Evolutionary conservation across 2,888 invertebrate genomes (phyloP).

Genomic region (Eupithecia dodoneata): DNA sequence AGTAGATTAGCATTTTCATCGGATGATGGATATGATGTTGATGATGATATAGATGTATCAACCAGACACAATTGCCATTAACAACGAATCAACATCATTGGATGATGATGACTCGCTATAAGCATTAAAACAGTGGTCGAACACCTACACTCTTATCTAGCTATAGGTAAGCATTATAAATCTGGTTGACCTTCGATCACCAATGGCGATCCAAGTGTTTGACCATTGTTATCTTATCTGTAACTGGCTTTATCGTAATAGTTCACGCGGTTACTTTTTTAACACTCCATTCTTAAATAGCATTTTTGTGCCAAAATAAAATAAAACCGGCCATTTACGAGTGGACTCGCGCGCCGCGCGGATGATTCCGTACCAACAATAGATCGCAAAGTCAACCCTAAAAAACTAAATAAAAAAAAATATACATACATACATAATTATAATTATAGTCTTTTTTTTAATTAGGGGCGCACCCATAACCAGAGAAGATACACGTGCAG

Average conservation of each 20-base stretch:
- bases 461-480: no score
- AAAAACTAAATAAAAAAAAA: no score
- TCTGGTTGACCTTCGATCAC: not conserved
- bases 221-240: not conserved
- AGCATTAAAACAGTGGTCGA: not conserved
- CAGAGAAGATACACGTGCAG: no score
- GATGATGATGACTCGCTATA: not conserved
- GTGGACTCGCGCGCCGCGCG: no score
- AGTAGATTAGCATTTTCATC: not conserved
- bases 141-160: not conserved
- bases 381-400: no score
- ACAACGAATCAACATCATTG: no score
- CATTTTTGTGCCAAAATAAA: not conserved
- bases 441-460: no score
- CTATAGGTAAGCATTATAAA: not conserved
- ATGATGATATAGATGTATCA: no score
- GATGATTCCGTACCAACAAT: no score
- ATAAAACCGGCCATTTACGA: no score
- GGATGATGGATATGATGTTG: not conserved
- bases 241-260: not conserved
- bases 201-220: not conserved
- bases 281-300: not conserved
- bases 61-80: no score
- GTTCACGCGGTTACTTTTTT: not conserved
- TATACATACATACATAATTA: no score